phyloP scores from a whole-genome alignment of 2,113 vertebrate genomes.

The Rafetus swinhoei region DNA sequence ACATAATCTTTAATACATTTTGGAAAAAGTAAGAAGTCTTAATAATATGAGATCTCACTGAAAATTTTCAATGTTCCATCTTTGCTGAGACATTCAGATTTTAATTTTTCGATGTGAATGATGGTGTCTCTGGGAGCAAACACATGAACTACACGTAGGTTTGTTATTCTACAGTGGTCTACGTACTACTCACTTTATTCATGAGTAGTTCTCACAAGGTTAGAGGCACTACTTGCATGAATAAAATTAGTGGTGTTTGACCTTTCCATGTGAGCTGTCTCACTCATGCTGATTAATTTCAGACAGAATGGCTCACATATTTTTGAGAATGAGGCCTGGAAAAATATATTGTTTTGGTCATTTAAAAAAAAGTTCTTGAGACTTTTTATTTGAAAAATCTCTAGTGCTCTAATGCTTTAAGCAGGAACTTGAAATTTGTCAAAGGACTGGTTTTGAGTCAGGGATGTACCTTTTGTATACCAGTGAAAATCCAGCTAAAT shows the following conservation, averaged over 20 bases:
- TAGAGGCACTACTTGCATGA: not conserved
- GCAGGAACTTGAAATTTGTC: not conserved
- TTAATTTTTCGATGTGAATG: not conserved
- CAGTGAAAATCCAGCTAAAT: accelerated
- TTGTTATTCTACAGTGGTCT: not conserved
- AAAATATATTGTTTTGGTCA: not conserved
- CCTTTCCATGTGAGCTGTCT: not conserved
- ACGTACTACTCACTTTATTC: not conserved
- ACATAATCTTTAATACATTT: not conserved
- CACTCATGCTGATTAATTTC: not conserved
- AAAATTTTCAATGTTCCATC: not conserved
- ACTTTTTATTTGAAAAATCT: not conserved
- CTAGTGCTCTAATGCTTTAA: not conserved
- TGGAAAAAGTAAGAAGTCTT: not conserved
- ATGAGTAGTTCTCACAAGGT: not conserved
- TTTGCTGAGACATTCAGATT: no score
- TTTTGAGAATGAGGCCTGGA: not conserved
- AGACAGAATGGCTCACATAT: not conserved
- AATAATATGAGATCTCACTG: not conserved
- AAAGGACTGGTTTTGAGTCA: not conserved
- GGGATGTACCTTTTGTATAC: not conserved
- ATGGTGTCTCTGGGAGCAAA: not conserved
- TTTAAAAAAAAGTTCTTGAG: accelerated
- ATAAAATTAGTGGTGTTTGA: not conserved
- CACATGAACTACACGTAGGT: not conserved